phyloP scores from a whole-genome alignment of 2,113 vertebrate species.

The Archocentrus centrarchus region DNA sequence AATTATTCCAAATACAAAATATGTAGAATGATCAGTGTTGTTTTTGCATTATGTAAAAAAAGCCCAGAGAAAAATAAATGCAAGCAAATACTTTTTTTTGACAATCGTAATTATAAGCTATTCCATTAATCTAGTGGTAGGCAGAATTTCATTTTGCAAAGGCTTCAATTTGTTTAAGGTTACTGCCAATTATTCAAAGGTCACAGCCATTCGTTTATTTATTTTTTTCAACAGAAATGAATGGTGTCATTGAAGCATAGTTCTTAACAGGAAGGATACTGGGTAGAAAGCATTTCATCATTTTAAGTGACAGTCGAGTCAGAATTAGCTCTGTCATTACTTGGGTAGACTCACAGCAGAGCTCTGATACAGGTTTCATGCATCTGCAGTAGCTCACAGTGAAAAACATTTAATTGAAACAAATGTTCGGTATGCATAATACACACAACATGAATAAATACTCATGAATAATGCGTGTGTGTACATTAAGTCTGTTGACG shows the following conservation, averaged over 20 bases:
- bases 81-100: neutral
- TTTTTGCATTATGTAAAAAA: neutral
- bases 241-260: conserved; percentile 1
- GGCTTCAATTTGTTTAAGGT: conserved; percentile 29
- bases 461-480: neutral
- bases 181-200: conserved; percentile 20
- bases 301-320: conserved; percentile 4
- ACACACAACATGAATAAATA: conserved; percentile 27
- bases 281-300: conserved; percentile 10
- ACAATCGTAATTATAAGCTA: neutral
- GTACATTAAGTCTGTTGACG: neutral
- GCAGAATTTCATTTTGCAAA: neutral
- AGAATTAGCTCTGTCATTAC: conserved; percentile 3
- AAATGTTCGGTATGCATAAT: conserved; percentile 30
- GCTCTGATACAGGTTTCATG: conserved; percentile 3
- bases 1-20: neutral
- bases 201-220: neutral
- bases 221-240: conserved; percentile 14
- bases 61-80: neutral
- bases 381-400: conserved; percentile 17
- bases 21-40: neutral
- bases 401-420: conserved; percentile 39
- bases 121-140: neutral
- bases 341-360: conserved; percentile 3
- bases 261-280: neutral